These are phyloP conservation scores for Caenorhabditis japonica DNA, from an alignment of 2,888 invertebrate species.

Conservation along the genomic window DNA sequence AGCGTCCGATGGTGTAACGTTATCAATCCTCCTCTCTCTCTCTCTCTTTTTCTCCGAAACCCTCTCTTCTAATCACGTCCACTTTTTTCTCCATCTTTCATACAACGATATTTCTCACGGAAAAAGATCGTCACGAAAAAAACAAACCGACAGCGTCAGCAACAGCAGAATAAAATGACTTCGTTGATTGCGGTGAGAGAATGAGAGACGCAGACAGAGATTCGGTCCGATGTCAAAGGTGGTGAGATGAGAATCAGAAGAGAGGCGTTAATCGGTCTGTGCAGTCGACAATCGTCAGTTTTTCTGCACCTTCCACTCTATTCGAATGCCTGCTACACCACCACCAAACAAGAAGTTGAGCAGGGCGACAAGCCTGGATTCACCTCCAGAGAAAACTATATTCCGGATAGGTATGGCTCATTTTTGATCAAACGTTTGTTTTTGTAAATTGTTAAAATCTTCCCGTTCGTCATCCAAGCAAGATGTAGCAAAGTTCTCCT, in stretches of 20 bases:
- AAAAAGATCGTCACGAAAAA: constrained; percentile 9
- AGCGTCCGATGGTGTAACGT: constrained; percentile 33
- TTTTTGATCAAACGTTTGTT: background rate
- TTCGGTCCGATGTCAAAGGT: constrained; percentile 42
- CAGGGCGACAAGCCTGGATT: constrained; percentile 59
- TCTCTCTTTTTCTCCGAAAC: constrained; percentile 4
- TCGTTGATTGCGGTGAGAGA: constrained; percentile 19
- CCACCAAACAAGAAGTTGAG: constrained; percentile 45
- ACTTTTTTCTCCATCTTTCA: constrained; percentile 1
- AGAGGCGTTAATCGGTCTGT: constrained; percentile 33
- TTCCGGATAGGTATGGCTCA: constrained; percentile 64
- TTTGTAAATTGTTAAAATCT: too few relatives aligned
- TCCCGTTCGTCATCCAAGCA: too few relatives aligned
- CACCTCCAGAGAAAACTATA: constrained; percentile 66
- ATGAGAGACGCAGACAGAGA: constrained; percentile 21
- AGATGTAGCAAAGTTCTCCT: too few relatives aligned
- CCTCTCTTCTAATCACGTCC: background rate
- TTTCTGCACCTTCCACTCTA: constrained; percentile 9
- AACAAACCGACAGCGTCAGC: constrained; percentile 1
- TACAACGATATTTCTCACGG: too few relatives aligned
- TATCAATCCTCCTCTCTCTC: constrained; percentile 35
- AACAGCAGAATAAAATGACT: constrained; percentile 25
- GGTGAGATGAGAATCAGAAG: constrained; percentile 49
- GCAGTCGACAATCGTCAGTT: constrained; percentile 11
- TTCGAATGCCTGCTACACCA: constrained; percentile 30